Evolutionary conservation across 2,113 vertebrate species (phyloP).

Genomic region (Lucifuga dentata): DNA sequence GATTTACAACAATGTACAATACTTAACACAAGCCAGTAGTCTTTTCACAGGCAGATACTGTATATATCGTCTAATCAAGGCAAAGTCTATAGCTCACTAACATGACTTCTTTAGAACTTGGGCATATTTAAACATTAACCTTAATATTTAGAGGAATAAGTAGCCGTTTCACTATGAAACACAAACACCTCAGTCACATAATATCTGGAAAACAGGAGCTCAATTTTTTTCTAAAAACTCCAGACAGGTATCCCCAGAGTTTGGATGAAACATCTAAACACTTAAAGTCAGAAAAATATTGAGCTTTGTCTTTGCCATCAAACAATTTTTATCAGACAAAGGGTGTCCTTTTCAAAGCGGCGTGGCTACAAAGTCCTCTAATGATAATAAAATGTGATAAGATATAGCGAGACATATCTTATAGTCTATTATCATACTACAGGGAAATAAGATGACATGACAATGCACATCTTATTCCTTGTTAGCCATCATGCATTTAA

Average conservation of each 20-base stretch:
- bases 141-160: constrained; percentile 26
- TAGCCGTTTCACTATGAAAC: constrained; percentile 63
- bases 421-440: constrained; percentile 3
- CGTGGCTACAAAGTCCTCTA: constrained; percentile 50
- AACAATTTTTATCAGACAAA: neutral
- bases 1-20: constrained; percentile 63
- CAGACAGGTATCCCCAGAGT: constrained; percentile 60
- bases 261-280: constrained; percentile 59
- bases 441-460: constrained; percentile 21
- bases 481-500: constrained; percentile 52
- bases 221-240: constrained; percentile 75
- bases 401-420: constrained; percentile 27
- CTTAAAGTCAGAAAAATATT: constrained; percentile 64
- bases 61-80: neutral
- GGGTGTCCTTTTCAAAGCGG: constrained; percentile 49
- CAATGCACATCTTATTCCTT: constrained; percentile 18
- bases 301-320: constrained; percentile 56
- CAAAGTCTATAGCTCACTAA: constrained; percentile 19
- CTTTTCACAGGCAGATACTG: constrained; percentile 81
- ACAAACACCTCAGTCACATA: constrained; percentile 8
- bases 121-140: neutral
- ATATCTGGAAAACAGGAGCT: constrained; percentile 59
- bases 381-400: constrained; percentile 8
- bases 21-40: constrained; percentile 66
- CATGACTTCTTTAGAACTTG: neutral